These are phyloP conservation scores for Toxotes chatareus DNA, from an alignment of 2,113 vertebrate genomes.

Conservation along the genomic window DNA sequence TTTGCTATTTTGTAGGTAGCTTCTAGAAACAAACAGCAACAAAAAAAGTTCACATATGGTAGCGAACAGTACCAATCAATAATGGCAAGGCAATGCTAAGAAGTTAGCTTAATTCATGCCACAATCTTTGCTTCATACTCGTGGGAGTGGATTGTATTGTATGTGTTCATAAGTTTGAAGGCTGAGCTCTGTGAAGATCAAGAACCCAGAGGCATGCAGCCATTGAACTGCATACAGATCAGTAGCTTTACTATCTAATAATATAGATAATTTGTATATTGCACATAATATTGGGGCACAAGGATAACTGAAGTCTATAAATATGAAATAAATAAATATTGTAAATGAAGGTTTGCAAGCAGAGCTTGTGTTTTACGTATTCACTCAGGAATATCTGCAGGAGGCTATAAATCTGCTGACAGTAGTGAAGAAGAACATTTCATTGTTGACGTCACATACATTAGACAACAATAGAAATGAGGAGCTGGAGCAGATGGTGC, in stretches of 20 bases:
- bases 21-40: too few relatives aligned
- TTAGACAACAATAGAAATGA: neutral
- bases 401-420: neutral
- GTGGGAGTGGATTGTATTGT: neutral
- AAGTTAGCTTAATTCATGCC: neutral
- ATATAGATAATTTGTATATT: neutral
- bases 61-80: neutral
- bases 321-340: neutral
- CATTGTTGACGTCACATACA: neutral
- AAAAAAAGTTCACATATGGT: neutral
- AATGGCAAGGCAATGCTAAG: neutral
- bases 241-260: neutral
- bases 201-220: neutral
- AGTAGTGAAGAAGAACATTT: neutral
- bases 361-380: neutral
- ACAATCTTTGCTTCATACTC: neutral
- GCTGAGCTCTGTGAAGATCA: neutral
- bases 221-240: neutral
- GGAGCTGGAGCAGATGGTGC: slow-evolving; percentile 35
- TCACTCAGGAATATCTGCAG: neutral
- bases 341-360: neutral
- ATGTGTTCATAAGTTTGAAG: neutral
- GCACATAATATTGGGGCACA: neutral
- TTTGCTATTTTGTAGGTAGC: neutral
- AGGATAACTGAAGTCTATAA: neutral